Evolutionary conservation across 53 echinoderm and acorn worm genomes (phyloP), one percentile per base, ranked within the genome.

Genomic region (Hippasteria phrygiana): DNA sequence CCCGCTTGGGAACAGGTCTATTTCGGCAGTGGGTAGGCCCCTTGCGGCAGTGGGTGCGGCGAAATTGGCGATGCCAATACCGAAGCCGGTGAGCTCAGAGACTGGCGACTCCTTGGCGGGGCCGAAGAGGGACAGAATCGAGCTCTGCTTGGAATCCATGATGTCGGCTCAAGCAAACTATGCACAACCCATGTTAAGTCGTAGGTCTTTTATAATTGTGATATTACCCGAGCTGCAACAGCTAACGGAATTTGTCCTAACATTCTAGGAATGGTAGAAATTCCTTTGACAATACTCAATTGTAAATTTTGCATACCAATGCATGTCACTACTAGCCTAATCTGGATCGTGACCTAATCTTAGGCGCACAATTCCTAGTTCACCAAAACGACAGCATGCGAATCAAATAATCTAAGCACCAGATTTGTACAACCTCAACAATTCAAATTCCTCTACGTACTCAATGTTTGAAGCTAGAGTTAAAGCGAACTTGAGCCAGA

Each of bases 391-490:
- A 39, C 6, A 40, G 42, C 31, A 72, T 72, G 72, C 18, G 28
- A 22, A 39, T 38, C 72, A 20, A 72, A 72, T 41, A 72, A 72
- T 9, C 18, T 72, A 2, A 38, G 72, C 62, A 39, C 42, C 31
- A 8, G n/a, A 72, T 72, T 27, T 22, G 62, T 62, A 67, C 69
- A 33, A 29, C 35, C 3, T 33, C 69, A 9, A 32, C 9, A 22
- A 13, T 62, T 11, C 17, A 62, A 34, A 29, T 67, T 33, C 42
- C 72, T 20, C 39, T 40, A 40, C 72, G 72, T 16, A 72, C 72
- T 9, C 72, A 40, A 40, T 72, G n/a, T 72, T 72, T 72, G 72
- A 72, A 72, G 72, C 42, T 38, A 38, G 41, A 41, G n/a, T 72
- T 39, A 39, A 41, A 20, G 17, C 40, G 2, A 72, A 72, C n/a